A percentile compares a stretch with the other conserved stretches of the same genome.
Evolutionary conservation across 2,113 vertebrate species (phyloP).

Genomic region (Indicator indicator): DNA sequence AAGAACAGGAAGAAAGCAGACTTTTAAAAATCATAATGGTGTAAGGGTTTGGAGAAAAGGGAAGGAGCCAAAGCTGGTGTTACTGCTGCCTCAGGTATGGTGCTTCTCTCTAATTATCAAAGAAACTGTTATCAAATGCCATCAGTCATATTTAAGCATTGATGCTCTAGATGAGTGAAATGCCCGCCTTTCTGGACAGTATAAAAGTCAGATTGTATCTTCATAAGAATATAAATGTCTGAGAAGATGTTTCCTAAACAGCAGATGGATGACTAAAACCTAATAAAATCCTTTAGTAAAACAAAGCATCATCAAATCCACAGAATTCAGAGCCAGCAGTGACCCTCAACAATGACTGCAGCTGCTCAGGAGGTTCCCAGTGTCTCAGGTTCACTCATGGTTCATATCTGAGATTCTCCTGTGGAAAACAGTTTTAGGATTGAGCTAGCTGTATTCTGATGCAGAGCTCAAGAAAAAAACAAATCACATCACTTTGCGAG

Average conservation of each 20-base stretch:
- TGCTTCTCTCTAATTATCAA: background rate
- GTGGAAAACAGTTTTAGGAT: background rate
- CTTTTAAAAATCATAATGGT: background rate
- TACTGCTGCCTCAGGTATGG: background rate
- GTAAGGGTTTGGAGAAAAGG: background rate
- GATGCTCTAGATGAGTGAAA: background rate
- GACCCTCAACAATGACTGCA: background rate
- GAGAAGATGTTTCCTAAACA: background rate
- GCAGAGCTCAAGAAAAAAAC: background rate
- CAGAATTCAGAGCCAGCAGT: background rate
- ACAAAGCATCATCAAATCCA: background rate
- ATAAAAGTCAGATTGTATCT: background rate
- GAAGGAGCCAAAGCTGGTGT: background rate
- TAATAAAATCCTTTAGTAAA: background rate
- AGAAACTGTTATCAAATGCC: background rate
- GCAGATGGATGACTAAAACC: background rate
- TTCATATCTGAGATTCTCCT: background rate
- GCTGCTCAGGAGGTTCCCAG: background rate
- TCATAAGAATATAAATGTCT: background rate
- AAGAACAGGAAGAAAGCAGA: background rate
- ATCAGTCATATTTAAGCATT: background rate
- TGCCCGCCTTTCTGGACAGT: background rate
- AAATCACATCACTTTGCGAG: conserved; percentile 1
- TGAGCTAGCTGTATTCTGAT: background rate
- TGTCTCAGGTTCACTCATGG: background rate